Conservation (phyloP, 2,797 vertebrate species). For the Anniella stebbinsi region DNA sequence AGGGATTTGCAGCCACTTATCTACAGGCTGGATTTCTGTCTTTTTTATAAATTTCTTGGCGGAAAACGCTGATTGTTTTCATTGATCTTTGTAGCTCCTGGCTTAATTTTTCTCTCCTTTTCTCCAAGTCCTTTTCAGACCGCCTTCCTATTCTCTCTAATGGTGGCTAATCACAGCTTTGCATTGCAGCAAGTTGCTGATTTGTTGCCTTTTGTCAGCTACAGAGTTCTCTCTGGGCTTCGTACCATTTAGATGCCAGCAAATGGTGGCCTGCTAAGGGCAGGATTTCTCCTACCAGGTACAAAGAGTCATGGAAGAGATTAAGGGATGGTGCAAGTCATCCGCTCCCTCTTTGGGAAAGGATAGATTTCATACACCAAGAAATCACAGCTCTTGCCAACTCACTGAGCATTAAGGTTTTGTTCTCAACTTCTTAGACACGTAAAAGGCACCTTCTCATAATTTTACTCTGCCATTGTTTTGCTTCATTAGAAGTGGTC, state of each 20-base stretch:
- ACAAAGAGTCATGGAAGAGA: not conserved
- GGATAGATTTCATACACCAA: not conserved
- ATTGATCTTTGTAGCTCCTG: slow-evolving; percentile 63
- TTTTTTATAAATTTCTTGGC: slow-evolving; percentile 55
- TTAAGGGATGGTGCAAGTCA: not conserved
- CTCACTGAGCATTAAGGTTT: not conserved
- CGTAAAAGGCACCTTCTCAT: not conserved
- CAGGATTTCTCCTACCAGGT: slow-evolving; percentile 55
- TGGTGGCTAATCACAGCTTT: slow-evolving; percentile 48
- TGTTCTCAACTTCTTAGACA: not conserved
- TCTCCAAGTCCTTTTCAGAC: slow-evolving; percentile 36
- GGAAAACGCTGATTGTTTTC: slow-evolving; percentile 65
- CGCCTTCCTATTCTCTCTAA: slow-evolving; percentile 50
- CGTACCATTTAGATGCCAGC: slow-evolving; percentile 29
- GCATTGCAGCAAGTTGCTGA: slow-evolving; percentile 47
- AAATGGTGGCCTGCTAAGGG: slow-evolving; percentile 54
- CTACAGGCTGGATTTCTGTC: slow-evolving; percentile 13
- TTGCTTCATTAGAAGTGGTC: too few species aligned
- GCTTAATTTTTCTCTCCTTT: slow-evolving; percentile 66
- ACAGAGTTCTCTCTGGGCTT: slow-evolving; percentile 34
- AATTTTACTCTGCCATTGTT: not conserved
- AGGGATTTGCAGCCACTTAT: not conserved
- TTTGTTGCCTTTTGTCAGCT: slow-evolving; percentile 44
- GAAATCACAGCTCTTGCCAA: not conserved
- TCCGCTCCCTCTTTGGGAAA: not conserved